Conservation (phyloP, 2,797 vertebrate species). For the Catostomus latipinnis region DNA sequence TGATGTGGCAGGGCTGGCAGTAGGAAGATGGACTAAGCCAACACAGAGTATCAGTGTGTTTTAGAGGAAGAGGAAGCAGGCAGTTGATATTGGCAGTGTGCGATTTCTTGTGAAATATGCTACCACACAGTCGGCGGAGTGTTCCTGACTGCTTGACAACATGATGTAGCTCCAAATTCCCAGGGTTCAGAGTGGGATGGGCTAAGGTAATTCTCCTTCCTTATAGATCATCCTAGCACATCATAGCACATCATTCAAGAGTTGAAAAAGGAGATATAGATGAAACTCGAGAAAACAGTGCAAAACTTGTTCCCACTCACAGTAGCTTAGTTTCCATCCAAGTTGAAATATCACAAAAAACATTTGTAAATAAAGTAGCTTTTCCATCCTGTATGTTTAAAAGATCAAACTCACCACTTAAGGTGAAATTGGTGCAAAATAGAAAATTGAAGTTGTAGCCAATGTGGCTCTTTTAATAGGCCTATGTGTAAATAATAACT, state of each 20-base stretch:
- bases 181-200: constrained; percentile 70
- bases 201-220: constrained; percentile 67
- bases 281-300: constrained; percentile 11
- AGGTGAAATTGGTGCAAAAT: no score
- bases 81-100: constrained; percentile 75
- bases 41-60: constrained; percentile 57
- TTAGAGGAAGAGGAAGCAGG: constrained; percentile 67
- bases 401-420: no score
- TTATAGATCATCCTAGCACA: constrained; percentile 69
- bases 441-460: no score
- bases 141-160: constrained; percentile 76
- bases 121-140: constrained; percentile 63
- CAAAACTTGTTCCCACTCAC: constrained; percentile 3
- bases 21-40: constrained; percentile 51
- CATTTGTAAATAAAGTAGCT: no score
- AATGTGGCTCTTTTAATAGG: no score
- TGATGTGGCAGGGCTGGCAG: constrained; percentile 55
- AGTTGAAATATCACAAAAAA: no score
- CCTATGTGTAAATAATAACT: no score
- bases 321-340: neutral
- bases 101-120: constrained; percentile 69
- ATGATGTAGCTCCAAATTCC: constrained; percentile 76
- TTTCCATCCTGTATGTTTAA: no score
- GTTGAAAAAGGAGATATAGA: constrained; percentile 61
- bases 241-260: constrained; percentile 71